Conservation (phyloP, 2,797 vertebrate genomes). For the Anomalospiza imberbis region DNA sequence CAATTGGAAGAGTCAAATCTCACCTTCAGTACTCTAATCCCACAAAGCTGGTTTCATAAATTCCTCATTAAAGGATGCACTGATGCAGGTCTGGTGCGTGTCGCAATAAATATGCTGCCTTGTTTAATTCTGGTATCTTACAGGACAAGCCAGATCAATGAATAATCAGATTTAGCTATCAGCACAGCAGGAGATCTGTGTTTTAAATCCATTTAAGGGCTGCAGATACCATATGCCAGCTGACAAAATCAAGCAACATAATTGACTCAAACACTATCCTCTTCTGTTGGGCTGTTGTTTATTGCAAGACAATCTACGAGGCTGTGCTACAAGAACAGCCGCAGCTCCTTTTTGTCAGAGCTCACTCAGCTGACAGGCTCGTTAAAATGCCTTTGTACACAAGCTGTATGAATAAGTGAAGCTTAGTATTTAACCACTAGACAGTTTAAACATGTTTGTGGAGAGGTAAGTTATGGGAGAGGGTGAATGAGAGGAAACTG, state of each 20-base stretch:
- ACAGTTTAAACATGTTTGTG: background rate
- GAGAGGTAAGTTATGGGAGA: background rate
- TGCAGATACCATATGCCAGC: conserved; percentile 67
- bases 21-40: background rate
- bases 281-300: conserved; percentile 18
- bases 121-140: conserved; percentile 58
- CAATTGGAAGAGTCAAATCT: background rate
- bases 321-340: background rate
- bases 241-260: conserved; percentile 60
- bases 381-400: background rate
- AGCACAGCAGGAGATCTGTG: conserved; percentile 59
- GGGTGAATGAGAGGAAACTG: background rate
- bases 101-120: conserved; percentile 34
- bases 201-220: conserved; percentile 65
- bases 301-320: background rate
- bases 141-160: conserved; percentile 68
- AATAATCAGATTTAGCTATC: conserved; percentile 71
- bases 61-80: conserved; percentile 40
- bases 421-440: background rate
- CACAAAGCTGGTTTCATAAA: conserved; percentile 39
- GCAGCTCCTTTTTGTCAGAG: conserved; percentile 5
- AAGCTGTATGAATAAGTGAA: background rate
- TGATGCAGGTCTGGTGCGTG: background rate
- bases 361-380: background rate
- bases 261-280: conserved; percentile 59